phyloP scores from a whole-genome alignment of 1,140 invertebrate species.

The Melipona quadrifasciata region DNA sequence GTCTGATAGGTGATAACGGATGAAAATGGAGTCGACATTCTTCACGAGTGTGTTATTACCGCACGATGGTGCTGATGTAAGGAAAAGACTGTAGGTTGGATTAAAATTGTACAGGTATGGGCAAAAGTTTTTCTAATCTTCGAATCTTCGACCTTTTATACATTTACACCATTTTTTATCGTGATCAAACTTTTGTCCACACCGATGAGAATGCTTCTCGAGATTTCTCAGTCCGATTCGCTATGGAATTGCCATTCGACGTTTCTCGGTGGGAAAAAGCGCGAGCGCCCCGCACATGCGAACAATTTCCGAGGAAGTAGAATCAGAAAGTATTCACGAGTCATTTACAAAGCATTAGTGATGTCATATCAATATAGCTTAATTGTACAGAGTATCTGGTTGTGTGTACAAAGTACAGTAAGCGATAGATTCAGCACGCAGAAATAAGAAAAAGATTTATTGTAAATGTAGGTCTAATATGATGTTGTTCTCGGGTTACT shows the following conservation, averaged over 20 bases:
- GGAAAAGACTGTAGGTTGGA: slow-evolving; percentile 32
- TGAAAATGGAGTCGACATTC: slow-evolving; percentile 9
- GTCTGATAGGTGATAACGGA: slow-evolving; percentile 3
- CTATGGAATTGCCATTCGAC: slow-evolving; percentile 46
- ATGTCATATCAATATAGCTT: slow-evolving; percentile 54
- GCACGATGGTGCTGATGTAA: slow-evolving; percentile 38
- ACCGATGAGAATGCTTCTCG: slow-evolving; percentile 4
- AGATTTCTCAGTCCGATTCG: slow-evolving; percentile 10
- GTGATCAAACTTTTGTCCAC: slow-evolving; percentile 67
- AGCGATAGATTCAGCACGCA: neutral
- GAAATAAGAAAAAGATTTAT: neutral
- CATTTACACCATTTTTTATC: slow-evolving; percentile 75
- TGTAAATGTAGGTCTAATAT: neutral
- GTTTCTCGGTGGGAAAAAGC: neutral
- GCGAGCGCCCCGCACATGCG: slow-evolving; percentile 19
- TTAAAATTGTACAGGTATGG: slow-evolving; percentile 40
- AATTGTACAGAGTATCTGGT: slow-evolving; percentile 17
- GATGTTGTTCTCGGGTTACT: neutral
- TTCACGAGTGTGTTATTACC: slow-evolving; percentile 28
- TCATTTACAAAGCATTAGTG: slow-evolving; percentile 30
- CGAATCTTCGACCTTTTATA: slow-evolving; percentile 70
- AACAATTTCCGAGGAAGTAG: neutral
- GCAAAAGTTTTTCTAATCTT: slow-evolving; percentile 62
- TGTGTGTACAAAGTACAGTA: neutral
- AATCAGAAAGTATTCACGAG: slow-evolving; percentile 39